Evolutionary conservation across 2,797 vertebrate species (phyloP), one percentile per base, ranked within the genome.

Genomic region (Fistularia commersonii): DNA sequence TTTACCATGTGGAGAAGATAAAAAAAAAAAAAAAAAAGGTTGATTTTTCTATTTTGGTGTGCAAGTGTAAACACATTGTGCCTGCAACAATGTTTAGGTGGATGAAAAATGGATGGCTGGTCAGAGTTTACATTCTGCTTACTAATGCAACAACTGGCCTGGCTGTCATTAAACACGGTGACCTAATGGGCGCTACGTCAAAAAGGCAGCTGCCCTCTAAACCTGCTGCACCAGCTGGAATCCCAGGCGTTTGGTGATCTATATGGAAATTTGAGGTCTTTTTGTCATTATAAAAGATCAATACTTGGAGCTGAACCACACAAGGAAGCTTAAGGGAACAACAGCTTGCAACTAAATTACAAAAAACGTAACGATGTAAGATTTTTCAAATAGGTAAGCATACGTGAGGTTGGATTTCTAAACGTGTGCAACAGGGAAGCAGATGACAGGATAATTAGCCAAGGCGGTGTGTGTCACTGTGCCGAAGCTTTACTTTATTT

Each of bases 401-500:
- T 35, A 48, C 67, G 31, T 49, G 35, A 61, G 23, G 23, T 61
- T 64, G 62, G 43, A 35, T 7, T 12, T 39, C 33, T 60, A 48
- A 63, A 54, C 54, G 38, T 66, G 65, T 63, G 51, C 52, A 57
- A 47, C 54, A 32, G n/a, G 49, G 61, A 45, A 33, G 6, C 47
- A 43, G 43, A 47, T 47, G 4, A 4, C 23, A 4, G 23, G 55
- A 64, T 41, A 63, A 80, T 73, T 67, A 76, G 39, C 37, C 51
- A 53, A 41, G 11, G 32, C 31, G 8, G 44, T 43, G 46, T 43
- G 59, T 64, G 59, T 73, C 57, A 35, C 49, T 41, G 34, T 60
- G 68, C 67, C 60, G 74, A 5, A 43, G 50, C 49, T 65, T 62
- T 55, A 71, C 68, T 81, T 67, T 49, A 44, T 52, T 64, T 46